Percentiles rank a stretch among this genome's conserved stretches.
Conservation (phyloP, 1,140 invertebrate species). For the Neodiprion virginianus region DNA sequence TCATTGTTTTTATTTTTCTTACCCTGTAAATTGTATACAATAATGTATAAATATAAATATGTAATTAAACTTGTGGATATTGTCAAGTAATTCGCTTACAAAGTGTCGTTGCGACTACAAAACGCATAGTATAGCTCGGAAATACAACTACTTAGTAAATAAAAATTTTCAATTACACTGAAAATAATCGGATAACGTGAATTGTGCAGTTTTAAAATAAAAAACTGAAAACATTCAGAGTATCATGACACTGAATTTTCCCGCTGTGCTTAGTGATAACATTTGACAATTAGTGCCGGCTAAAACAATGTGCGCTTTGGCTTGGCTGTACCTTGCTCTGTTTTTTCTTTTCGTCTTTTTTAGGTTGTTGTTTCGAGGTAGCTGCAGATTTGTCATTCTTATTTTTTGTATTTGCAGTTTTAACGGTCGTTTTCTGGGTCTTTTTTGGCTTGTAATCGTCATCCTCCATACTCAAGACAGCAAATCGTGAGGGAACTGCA, state of each 20-base stretch:
- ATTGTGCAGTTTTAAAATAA: too few relatives aligned
- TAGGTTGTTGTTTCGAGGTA: slow-evolving; percentile 46
- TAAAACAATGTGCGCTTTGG: neutral
- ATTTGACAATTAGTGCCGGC: neutral
- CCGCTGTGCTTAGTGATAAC: slow-evolving; percentile 30
- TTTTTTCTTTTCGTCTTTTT: slow-evolving; percentile 53
- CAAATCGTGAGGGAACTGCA: slow-evolving; percentile 61
- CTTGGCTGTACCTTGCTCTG: slow-evolving; percentile 41
- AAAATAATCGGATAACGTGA: too few relatives aligned
- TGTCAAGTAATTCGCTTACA: neutral
- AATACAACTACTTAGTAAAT: too few relatives aligned
- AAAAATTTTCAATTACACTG: too few relatives aligned
- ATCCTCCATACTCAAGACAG: slow-evolving; percentile 62
- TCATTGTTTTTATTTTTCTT: slow-evolving; percentile 47
- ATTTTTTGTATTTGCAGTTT: slow-evolving; percentile 37
- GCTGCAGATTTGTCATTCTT: slow-evolving; percentile 41
- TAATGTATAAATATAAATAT: too few relatives aligned
- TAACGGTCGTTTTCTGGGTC: slow-evolving; percentile 42
- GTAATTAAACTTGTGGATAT: neutral
- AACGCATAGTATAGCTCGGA: neutral
- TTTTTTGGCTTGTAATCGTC: slow-evolving; percentile 58
- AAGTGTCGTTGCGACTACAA: slow-evolving; percentile 28
- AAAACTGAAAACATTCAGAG: too few relatives aligned
- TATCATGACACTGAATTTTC: slow-evolving; percentile 28
- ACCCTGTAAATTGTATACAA: neutral